Base-by-base conservation (phyloP, 2,797 vertebrate genomes). In the Karalla daura region DNA sequence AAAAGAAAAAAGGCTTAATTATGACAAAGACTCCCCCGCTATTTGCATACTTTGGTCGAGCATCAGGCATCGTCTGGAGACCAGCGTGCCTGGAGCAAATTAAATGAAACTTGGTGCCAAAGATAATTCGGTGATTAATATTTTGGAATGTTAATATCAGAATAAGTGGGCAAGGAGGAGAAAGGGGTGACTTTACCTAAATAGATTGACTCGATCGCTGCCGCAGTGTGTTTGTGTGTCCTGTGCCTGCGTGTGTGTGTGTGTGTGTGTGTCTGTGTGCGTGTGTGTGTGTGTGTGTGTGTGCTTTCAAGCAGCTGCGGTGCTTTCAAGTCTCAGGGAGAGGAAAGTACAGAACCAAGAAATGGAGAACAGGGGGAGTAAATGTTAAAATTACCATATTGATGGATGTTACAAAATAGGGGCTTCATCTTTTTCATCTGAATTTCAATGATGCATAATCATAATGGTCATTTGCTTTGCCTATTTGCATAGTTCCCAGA, bases 341-440 rank as follows among this genome's bases (percentile, higher is more conserved):
- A 84, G 79, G 67, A 84, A 88, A 88, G 79, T 83, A 86, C 88
- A 88, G 83, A 85, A 91, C 87, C 90, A 88, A 89, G 77, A 83
- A 89, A 87, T 72, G 66, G 75, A 85, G 85, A 87, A 87, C 84
- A 88, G 83, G 80, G 75, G 75, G 89, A 85, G 86, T 89, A 96
- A 96, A 96, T 95, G 94, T 94, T 96, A 95, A 96, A 96, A 96
- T 96, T 95, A 95, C 72, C 94, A 95, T 96, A 95, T 95, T 95
- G 95, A 95, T 95, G 89, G 92, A 92, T 92, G 92, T 80, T 88
- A 86, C 88, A 88, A 91, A 94, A 93, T 92, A 92, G 77, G 74
- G 88, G 74, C 77, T 88, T 89, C 84, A 90, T 88, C 81, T 81
- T 87, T 89, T 86, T 84, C 73, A 84, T 85, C 84, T 79, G 88